Evolutionary conservation across 1,140 invertebrate species (phyloP), one percentile per base, ranked within the genome.

Genomic region (Micrasema minimum): DNA sequence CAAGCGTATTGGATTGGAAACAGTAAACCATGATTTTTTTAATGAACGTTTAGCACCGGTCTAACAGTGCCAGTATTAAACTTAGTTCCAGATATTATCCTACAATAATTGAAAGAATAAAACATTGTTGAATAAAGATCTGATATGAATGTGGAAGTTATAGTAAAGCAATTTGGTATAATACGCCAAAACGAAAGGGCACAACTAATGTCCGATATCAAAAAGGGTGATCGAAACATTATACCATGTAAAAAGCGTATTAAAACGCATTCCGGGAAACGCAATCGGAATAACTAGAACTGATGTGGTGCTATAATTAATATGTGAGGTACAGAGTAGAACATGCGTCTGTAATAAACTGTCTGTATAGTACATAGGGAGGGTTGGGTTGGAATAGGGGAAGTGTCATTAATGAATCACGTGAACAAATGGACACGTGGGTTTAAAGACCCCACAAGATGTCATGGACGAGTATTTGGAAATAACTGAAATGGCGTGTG

Each of bases 391-490:
- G 20, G n/a, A 14, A 7, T 20, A n/a, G 31, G 62, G 31, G 62
- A 51, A 66, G 18, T 20, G 31, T 50, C 62, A 66, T 51, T 51
- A 66, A 66, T 66, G 45, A 66, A 66, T 51, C 26, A 66, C 45
- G 62, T 50, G 46, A 31, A 37, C 46, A 26, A 46, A 31, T 37
- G 26, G 48, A 50, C 26, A 46, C 26, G 20, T 31, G 62, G 45
- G 11, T 31, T 16, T 31, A 35, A 55, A 55, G 50, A 3, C 50
- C 50, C 46, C 20, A 11, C 18, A 22, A 48, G 46, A 48, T 48
- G 46, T 48, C 46, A 22, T 45, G n/a, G 26, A 31, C 3, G 26
- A 31, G 26, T 2, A 31, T 31, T 31, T 7, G 26, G 7, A 31
- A 31, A 31, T 31, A 4, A 31, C 26, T 31, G 7, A 31, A 31